Base-by-base conservation (phyloP, 1,140 invertebrate genomes). In the Nymphalis io region DNA sequence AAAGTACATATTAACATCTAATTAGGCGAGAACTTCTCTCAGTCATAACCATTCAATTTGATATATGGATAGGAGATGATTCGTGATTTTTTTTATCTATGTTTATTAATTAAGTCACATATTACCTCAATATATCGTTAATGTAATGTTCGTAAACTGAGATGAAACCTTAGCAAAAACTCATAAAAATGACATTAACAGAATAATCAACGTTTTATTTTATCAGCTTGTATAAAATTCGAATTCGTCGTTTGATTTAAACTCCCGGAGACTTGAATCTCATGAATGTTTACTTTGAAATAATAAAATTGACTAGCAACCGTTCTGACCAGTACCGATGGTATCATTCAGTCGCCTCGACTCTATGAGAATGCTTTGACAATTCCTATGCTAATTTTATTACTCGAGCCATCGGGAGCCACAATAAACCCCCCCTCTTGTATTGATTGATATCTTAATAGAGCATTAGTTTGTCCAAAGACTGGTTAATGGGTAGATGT, bases 301-400 rank as follows among this genome's bases (percentile, higher is more conserved):
- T 55, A 23, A 55, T 55, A 55, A 55, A 55, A 55, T n/a, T n/a
- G 20, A 55, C 21, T 11, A 51, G 48, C 12, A 21, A 21, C 51
- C 21, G 51, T 55, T 13, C 51, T 27, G 51, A 53, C 48, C 48
- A 53, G 48, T 21, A 53, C 18, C 58, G 69, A 66, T 71, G 40
- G 48, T 66, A 71, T 71, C 69, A 44, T 64, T 46, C 48, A 21
- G 62, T 40, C 27, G 57, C 23, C 23, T 33, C 60, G 23, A 40
- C 27, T 55, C 48, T 64, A 64, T 64, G 62, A 64, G 48, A 55
- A 44, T 55, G 48, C 58, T 60, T 66, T 63, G 76, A 76, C 78
- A 78, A 82, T 85, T 85, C 75, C 78, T 55, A 85, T 85, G 83
- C 80, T 85, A 85, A 85, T 85, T 83, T 82, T 79, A 79, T 72